Conservation (phyloP, 2,113 vertebrate species). For the Corapipo altera region DNA sequence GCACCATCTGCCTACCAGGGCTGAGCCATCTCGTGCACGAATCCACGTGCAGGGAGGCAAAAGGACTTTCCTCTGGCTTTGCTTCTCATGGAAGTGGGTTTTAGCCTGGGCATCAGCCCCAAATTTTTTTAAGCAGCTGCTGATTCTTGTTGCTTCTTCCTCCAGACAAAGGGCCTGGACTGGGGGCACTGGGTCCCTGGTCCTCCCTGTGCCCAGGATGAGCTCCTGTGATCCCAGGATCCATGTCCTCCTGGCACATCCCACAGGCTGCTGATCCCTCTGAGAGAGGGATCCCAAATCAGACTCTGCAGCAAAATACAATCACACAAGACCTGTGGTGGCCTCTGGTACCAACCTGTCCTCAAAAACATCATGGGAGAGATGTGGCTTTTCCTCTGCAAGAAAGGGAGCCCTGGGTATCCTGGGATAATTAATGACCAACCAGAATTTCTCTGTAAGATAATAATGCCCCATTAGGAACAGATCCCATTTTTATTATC, state of each 20-base stretch:
- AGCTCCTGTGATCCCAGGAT: neutral
- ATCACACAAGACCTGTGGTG: too few species aligned
- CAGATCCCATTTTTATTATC: neutral
- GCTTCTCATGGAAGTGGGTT: rapidly evolving
- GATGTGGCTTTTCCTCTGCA: neutral
- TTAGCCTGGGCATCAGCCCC: neutral
- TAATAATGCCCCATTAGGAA: neutral
- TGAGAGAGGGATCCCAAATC: neutral
- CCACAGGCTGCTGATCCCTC: neutral
- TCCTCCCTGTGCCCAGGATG: neutral
- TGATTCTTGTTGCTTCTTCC: neutral
- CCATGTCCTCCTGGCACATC: neutral
- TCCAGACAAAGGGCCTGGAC: neutral
- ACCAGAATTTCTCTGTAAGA: neutral
- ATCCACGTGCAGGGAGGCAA: neutral
- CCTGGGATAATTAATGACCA: neutral
- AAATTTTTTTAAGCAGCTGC: neutral
- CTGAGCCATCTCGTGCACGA: neutral
- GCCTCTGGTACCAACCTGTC: neutral
- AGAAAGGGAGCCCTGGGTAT: neutral
- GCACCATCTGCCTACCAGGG: neutral
- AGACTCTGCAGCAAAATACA: neutral
- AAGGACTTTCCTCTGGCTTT: neutral
- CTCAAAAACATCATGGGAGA: neutral
- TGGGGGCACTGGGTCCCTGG: too few species aligned